phyloP scores from a whole-genome alignment of 2,113 vertebrate species.

The Centropristis striata region DNA sequence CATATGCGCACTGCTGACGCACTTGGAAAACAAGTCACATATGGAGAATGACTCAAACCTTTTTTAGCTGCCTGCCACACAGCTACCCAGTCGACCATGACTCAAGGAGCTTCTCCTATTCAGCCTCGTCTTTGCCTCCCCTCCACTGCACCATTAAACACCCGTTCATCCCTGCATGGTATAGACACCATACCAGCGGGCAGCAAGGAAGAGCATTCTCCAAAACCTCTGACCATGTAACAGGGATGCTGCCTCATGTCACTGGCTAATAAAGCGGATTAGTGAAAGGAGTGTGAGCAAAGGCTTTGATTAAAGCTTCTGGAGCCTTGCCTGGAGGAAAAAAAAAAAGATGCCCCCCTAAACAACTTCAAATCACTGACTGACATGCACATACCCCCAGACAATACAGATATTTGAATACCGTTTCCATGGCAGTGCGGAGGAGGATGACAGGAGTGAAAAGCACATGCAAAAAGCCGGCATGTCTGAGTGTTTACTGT shows the following conservation, averaged over 20 bases:
- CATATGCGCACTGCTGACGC: slow-evolving; percentile 74
- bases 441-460: slow-evolving; percentile 74
- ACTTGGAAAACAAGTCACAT: slow-evolving; percentile 80
- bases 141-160: slow-evolving; percentile 64
- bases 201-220: slow-evolving; percentile 31
- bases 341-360: slow-evolving; percentile 35
- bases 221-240: slow-evolving; percentile 28
- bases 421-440: slow-evolving; percentile 83
- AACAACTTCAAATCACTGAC: slow-evolving; percentile 59
- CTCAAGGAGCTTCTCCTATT: slow-evolving; percentile 53
- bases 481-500: slow-evolving; percentile 69
- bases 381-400: slow-evolving; percentile 60
- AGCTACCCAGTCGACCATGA: slow-evolving; percentile 51
- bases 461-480: slow-evolving; percentile 69
- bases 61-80: slow-evolving; percentile 72
- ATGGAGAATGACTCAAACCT: slow-evolving; percentile 81
- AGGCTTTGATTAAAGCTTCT: slow-evolving; percentile 64
- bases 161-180: slow-evolving; percentile 29
- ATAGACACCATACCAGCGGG: slow-evolving; percentile 19
- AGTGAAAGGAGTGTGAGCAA: slow-evolving; percentile 53
- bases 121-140: slow-evolving; percentile 32
- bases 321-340: slow-evolving; percentile 35
- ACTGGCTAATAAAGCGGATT: slow-evolving; percentile 67
- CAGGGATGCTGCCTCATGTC: slow-evolving; percentile 54
- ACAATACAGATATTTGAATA: slow-evolving; percentile 72